Base-by-base conservation (phyloP, 2,113 vertebrate genomes). In the Oncorhynchus mykiss region DNA sequence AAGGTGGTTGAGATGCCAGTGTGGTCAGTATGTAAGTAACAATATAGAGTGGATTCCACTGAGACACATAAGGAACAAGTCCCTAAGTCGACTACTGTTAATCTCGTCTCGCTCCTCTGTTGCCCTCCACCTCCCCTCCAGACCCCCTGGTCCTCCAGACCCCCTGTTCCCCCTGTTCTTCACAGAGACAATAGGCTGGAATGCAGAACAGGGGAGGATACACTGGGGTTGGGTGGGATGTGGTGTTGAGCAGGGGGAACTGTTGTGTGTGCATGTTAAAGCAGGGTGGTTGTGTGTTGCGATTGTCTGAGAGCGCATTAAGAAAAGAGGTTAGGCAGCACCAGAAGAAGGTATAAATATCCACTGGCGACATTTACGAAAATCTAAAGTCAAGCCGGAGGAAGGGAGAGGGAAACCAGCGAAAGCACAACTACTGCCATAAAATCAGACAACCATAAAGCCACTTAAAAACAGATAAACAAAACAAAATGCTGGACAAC, bases 401-500 rank as follows among this genome's bases (percentile, higher is more conserved):
- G 54, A 29, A 51, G 13, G n/a, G 67, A 71, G 14, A n/a, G 54
- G 54, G 25, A 9, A 29, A 64, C 85, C 71, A 62, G 71, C 31
- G 76, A 45, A 84, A 86, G 45, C 80, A 70, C 20, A 49, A 48
- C 31, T 25, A 45, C 8, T 72, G 0, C 72, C 72, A 85, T 57
- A 25, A 34, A 62, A 74, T 64, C 59, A 31, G 54, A 18, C 8
- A 57, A 80, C 70, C 31, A 60, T 34, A 18, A 16, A 3, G 65
- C 72, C 75, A 79, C 72, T 39, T 39, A n/a, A 78, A 80, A 74
- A 70, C 69, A 34, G 45, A 74, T 16, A 74, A 78, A 84, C 83
- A 82, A 78, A 75, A 62, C 81, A 25, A 76, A 49, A 76, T 67
- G 81, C 78, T 75, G 82, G 86, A 84, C 79, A 67, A 85, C 78